Conservation (phyloP, 2,113 vertebrate species). For the Polypterus senegalus region DNA sequence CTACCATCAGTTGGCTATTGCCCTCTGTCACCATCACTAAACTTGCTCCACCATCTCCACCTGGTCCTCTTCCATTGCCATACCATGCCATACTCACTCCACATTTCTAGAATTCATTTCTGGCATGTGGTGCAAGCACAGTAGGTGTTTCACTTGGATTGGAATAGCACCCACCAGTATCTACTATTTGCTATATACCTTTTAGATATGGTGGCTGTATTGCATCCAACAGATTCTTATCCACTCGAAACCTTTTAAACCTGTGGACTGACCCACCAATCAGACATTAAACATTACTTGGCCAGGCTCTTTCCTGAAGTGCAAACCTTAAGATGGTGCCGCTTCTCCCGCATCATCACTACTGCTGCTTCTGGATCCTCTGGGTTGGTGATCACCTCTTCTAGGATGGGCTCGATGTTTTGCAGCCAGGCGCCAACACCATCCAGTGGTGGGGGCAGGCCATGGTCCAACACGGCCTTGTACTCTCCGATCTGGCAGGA, state of each 20-base stretch:
- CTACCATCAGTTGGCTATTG: not conserved
- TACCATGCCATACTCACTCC: not conserved
- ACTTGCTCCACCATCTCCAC: not conserved
- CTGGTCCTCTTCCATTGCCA: not conserved
- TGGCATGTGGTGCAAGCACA: no score
- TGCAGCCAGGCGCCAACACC: constrained; percentile 64
- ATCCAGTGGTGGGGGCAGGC: constrained; percentile 59
- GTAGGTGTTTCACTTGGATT: no score
- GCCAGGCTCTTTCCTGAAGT: not conserved
- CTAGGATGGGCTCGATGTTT: constrained; percentile 51
- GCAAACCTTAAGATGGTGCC: constrained; percentile 62
- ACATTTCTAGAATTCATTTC: no score
- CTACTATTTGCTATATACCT: no score
- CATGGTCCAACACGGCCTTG: constrained; percentile 53
- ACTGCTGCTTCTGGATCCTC: constrained; percentile 49
- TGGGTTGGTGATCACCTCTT: constrained; percentile 46
- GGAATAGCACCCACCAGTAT: no score
- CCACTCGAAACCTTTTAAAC: not conserved
- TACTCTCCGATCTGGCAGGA: constrained; percentile 56
- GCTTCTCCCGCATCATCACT: constrained; percentile 49
- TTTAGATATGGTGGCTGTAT: no score
- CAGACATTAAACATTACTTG: not conserved
- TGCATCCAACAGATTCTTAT: no score
- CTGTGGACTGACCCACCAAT: not conserved
- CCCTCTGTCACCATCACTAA: not conserved